Percentiles rank a stretch among this genome's conserved stretches.
Evolutionary conservation across 1,140 invertebrate species (phyloP).

Genomic region (Zaprionus africanus): DNA sequence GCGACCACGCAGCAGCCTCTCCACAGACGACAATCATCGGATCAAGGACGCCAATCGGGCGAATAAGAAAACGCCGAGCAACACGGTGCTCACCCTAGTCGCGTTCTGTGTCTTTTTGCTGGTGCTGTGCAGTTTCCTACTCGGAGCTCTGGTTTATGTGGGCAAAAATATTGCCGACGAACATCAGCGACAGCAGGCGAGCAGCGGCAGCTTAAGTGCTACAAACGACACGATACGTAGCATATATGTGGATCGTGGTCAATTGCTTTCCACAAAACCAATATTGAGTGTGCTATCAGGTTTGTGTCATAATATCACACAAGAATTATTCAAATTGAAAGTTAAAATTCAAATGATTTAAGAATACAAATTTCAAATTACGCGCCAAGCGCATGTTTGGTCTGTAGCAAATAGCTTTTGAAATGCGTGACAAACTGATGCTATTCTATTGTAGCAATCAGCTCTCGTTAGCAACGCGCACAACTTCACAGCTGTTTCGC

Average conservation of each 20-base stretch:
- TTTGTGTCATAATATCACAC: slow-evolving; percentile 35
- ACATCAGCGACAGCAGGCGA: slow-evolving; percentile 58
- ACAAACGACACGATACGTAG: slow-evolving; percentile 53
- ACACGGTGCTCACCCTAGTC: slow-evolving; percentile 79
- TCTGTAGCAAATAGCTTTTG: slow-evolving; percentile 34
- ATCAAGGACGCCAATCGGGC: slow-evolving; percentile 73
- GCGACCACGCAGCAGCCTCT: slow-evolving; percentile 80
- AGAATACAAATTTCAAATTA: not conserved
- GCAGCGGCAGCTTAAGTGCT: slow-evolving; percentile 29
- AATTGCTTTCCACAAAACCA: slow-evolving; percentile 73
- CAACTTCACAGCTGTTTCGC: slow-evolving; percentile 19
- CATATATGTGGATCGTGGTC: slow-evolving; percentile 66
- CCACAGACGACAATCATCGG: slow-evolving; percentile 81
- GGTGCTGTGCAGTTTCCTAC: slow-evolving; percentile 84
- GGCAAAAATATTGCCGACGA: slow-evolving; percentile 84
- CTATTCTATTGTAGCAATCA: not conserved
- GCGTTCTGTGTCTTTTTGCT: slow-evolving; percentile 85
- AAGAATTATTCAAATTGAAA: not conserved
- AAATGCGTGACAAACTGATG: not conserved
- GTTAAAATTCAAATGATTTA: slow-evolving; percentile 29
- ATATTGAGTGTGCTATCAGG: slow-evolving; percentile 70
- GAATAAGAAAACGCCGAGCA: slow-evolving; percentile 64
- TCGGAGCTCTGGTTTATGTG: slow-evolving; percentile 85
- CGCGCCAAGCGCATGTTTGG: slow-evolving; percentile 4
- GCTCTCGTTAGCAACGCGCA: slow-evolving; percentile 3